A percentile compares a stretch with the other conserved stretches of the same genome.
phyloP scores from a whole-genome alignment of 2,797 vertebrate genomes.

The Buphagus erythrorhynchus region DNA sequence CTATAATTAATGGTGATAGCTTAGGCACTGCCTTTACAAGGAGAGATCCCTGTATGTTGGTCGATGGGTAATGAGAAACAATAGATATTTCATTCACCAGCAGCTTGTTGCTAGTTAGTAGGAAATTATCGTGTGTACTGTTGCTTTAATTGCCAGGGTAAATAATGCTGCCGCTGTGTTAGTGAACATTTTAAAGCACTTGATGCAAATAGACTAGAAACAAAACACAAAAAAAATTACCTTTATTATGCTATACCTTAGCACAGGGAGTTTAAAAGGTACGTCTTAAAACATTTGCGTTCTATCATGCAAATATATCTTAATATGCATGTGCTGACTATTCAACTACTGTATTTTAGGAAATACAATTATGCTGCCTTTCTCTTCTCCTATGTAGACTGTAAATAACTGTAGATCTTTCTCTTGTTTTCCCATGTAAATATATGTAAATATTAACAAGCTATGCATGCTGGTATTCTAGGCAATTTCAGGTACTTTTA shows the following conservation, averaged over 20 bases:
- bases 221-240: conserved; percentile 73
- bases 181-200: conserved; percentile 89
- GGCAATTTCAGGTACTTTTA: conserved; percentile 99
- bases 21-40: conserved; percentile 83
- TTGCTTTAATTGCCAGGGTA: conserved; percentile 90
- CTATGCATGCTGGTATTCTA: conserved; percentile 95
- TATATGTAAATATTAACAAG: conserved; percentile 94
- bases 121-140: conserved; percentile 86
- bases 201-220: conserved; percentile 85
- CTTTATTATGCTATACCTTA: conserved; percentile 83
- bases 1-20: conserved; percentile 89
- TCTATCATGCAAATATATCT: conserved; percentile 83
- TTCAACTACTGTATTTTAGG: conserved; percentile 84
- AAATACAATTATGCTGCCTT: conserved; percentile 85
- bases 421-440: conserved; percentile 90
- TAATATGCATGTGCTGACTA: conserved; percentile 92
- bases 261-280: conserved; percentile 80
- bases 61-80: conserved; percentile 84
- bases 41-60: conserved; percentile 84
- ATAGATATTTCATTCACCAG: conserved; percentile 90
- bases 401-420: conserved; percentile 88
- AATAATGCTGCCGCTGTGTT: conserved; percentile 83
- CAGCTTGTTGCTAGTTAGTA: conserved; percentile 87
- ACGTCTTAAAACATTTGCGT: conserved; percentile 76
- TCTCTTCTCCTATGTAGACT: conserved; percentile 86